Conservation (phyloP, 2,113 vertebrate species). For the Progne subis region DNA sequence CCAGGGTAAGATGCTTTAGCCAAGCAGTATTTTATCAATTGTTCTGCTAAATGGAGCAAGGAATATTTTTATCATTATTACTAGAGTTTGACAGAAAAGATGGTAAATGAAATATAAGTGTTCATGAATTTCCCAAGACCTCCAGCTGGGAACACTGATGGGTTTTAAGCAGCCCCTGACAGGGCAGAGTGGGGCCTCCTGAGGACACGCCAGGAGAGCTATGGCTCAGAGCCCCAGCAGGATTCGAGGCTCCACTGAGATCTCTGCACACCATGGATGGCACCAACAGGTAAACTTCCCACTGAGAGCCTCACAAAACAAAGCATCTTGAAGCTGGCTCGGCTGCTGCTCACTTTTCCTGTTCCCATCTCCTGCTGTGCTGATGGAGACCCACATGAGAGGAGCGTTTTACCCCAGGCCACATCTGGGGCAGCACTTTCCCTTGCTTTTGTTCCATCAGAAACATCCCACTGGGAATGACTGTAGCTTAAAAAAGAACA, state of each 20-base stretch:
- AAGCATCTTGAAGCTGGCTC: fast-evolving
- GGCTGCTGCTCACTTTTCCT: not conserved
- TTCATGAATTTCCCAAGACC: not conserved
- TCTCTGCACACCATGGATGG: not conserved
- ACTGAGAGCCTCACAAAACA: not conserved
- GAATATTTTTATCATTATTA: not conserved
- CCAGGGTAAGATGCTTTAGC: not conserved
- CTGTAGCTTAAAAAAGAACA: not conserved
- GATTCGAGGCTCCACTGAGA: not conserved
- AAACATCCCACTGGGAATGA: not conserved
- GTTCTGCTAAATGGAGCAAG: fast-evolving
- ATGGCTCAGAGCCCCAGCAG: fast-evolving
- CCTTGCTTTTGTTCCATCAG: not conserved
- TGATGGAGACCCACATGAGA: not conserved
- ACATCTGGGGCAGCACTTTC: not conserved
- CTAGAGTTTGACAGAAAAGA: not conserved
- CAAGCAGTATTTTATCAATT: not conserved
- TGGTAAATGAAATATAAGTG: not conserved
- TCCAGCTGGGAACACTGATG: not conserved
- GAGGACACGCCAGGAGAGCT: not conserved
- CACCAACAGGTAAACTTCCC: not conserved
- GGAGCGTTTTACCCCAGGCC: not conserved
- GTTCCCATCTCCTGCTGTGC: not conserved
- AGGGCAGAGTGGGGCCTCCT: not conserved
- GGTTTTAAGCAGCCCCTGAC: not conserved